These are phyloP conservation scores for Cryptocheilus praepositus DNA, from an alignment of 2,888 invertebrate species.

Conservation along the genomic window DNA sequence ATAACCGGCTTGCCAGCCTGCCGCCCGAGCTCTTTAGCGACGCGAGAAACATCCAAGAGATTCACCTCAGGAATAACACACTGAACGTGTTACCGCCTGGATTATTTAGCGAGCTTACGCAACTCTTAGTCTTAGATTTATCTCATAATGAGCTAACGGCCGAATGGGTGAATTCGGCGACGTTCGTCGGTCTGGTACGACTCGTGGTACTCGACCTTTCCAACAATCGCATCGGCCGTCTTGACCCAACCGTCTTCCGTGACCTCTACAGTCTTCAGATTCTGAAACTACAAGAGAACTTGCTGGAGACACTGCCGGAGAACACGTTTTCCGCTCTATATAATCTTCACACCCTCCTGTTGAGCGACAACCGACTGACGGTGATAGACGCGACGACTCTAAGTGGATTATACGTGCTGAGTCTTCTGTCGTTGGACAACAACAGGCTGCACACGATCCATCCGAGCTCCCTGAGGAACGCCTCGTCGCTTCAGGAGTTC, in stretches of 20 bases:
- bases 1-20: constrained; percentile 87
- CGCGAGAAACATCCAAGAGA: constrained; percentile 85
- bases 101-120: constrained; percentile 84
- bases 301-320: constrained; percentile 85
- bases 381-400: constrained; percentile 86
- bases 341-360: constrained; percentile 87
- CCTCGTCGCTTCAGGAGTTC: constrained; percentile 86
- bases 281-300: constrained; percentile 86
- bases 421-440: constrained; percentile 86
- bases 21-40: constrained; percentile 90
- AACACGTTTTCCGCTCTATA: constrained; percentile 86
- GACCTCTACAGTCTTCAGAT: constrained; percentile 88
- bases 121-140: constrained; percentile 85
- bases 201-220: constrained; percentile 87
- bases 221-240: constrained; percentile 84
- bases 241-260: constrained; percentile 86
- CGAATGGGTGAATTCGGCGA: constrained; percentile 89
- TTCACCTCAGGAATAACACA: constrained; percentile 88
- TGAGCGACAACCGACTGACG: constrained; percentile 87
- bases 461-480: constrained; percentile 85
- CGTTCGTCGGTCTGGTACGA: constrained; percentile 85
- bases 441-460: constrained; percentile 86
- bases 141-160: constrained; percentile 87
- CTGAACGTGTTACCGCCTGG: constrained; percentile 88
- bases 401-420: constrained; percentile 85